Evolutionary conservation across 2,888 invertebrate species (phyloP).

Genomic region (Eupithecia subumbrata): DNA sequence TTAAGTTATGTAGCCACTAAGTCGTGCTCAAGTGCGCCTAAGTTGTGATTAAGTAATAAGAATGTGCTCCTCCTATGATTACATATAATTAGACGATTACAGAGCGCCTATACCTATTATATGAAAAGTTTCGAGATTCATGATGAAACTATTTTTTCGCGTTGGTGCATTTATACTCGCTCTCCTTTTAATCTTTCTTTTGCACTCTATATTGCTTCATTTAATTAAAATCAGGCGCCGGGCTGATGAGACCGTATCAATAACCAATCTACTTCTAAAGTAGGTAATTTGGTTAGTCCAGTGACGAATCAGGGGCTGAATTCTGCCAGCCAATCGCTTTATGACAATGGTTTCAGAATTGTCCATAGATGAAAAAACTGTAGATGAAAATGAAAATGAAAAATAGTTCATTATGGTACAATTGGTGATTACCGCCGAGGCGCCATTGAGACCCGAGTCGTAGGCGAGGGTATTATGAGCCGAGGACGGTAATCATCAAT

Average conservation of each 20-base stretch:
- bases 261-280: background rate
- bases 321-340: no score
- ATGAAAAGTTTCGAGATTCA: background rate
- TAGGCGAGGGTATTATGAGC: no score
- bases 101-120: background rate
- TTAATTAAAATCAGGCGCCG: background rate
- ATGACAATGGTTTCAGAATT: no score
- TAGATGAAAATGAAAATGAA: no score
- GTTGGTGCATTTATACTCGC: background rate
- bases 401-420: no score
- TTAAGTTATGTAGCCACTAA: slow-evolving; percentile 15
- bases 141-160: background rate
- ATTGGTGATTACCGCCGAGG: no score
- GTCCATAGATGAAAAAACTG: no score
- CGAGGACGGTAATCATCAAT: no score
- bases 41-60: slow-evolving; percentile 31
- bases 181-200: background rate
- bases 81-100: slow-evolving; percentile 19
- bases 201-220: background rate
- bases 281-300: background rate
- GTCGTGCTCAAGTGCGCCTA: slow-evolving; percentile 14
- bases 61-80: slow-evolving; percentile 23
- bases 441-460: no score
- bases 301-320: background rate
- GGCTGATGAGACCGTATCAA: background rate